A percentile compares a stretch with the other conserved stretches of the same genome.
Evolutionary conservation across 1,140 invertebrate species (phyloP).

Genomic region (Saccostrea glomerata): DNA sequence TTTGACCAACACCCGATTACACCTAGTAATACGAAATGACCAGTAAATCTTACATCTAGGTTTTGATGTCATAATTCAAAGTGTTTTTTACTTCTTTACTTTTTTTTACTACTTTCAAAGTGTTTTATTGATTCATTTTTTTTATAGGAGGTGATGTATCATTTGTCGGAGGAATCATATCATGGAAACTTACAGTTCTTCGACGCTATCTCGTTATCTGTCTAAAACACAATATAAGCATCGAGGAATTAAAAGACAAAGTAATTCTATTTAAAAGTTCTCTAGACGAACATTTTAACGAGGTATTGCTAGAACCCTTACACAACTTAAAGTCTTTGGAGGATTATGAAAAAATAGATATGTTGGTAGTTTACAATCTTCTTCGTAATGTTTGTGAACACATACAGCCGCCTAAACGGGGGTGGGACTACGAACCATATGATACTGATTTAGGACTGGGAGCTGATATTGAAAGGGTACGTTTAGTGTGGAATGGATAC

Average conservation of each 20-base stretch:
- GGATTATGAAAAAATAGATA: not conserved
- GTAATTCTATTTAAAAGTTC: not conserved
- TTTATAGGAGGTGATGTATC: not conserved
- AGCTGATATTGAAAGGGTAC: not conserved
- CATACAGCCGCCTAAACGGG: not conserved
- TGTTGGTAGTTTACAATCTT: not conserved
- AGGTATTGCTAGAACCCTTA: not conserved
- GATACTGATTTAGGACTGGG: not conserved
- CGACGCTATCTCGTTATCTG: not conserved
- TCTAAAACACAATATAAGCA: not conserved
- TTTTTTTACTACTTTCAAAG: too few species aligned
- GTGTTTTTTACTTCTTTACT: too few species aligned
- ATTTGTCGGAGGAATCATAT: not conserved
- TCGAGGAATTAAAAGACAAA: not conserved
- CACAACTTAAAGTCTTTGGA: not conserved
- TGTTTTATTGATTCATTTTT: not conserved
- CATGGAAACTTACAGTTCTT: not conserved
- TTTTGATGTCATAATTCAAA: too few species aligned
- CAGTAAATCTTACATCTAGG: too few species aligned
- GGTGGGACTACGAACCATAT: not conserved
- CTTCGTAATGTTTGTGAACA: constrained; percentile 25
- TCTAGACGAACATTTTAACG: not conserved
- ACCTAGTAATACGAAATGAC: too few species aligned
- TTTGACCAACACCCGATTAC: too few species aligned
- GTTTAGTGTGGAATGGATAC: not conserved